These are phyloP conservation scores for Odiellus spinosus DNA, from an alignment of 2,888 invertebrate species.

Conservation along the genomic window DNA sequence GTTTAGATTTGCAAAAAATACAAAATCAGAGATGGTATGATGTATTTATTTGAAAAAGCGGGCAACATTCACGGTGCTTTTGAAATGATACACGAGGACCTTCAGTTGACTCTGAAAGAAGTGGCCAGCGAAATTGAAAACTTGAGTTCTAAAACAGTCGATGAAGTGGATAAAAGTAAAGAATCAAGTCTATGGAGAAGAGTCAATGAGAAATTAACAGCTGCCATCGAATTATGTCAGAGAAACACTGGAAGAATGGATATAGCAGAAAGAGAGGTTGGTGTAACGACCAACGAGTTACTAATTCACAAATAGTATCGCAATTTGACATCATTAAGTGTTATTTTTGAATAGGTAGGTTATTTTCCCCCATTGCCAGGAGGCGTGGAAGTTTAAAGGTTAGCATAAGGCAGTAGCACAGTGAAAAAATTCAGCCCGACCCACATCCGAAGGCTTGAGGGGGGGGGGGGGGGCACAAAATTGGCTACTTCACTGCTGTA, in stretches of 20 bases:
- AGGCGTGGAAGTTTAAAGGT: too few species aligned
- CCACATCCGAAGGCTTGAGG: too few species aligned
- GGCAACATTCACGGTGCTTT: slow-evolving; percentile 57
- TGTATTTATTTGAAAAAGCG: slow-evolving; percentile 54
- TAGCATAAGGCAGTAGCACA: too few species aligned
- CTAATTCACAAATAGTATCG: too few species aligned
- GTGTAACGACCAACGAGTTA: slow-evolving; percentile 1
- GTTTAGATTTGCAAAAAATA: slow-evolving; percentile 45
- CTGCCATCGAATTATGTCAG: slow-evolving; percentile 35
- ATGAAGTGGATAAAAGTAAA: background rate
- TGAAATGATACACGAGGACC: slow-evolving; percentile 31
- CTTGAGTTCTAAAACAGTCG: background rate
- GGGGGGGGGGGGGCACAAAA: too few species aligned
- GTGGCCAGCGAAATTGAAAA: background rate
- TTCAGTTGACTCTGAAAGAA: background rate
- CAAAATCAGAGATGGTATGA: slow-evolving; percentile 47
- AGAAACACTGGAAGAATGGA: slow-evolving; percentile 34
- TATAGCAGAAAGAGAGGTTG: slow-evolving; percentile 34
- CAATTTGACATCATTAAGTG: too few species aligned
- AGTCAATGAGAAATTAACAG: slow-evolving; percentile 19
- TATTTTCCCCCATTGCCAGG: too few species aligned
- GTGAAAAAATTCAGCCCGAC: too few species aligned
- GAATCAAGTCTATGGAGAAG: slow-evolving; percentile 18
- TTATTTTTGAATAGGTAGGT: too few species aligned
- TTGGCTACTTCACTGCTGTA: too few species aligned